phyloP scores from a whole-genome alignment of 1,140 invertebrate species.

The Drosophila parvula region DNA sequence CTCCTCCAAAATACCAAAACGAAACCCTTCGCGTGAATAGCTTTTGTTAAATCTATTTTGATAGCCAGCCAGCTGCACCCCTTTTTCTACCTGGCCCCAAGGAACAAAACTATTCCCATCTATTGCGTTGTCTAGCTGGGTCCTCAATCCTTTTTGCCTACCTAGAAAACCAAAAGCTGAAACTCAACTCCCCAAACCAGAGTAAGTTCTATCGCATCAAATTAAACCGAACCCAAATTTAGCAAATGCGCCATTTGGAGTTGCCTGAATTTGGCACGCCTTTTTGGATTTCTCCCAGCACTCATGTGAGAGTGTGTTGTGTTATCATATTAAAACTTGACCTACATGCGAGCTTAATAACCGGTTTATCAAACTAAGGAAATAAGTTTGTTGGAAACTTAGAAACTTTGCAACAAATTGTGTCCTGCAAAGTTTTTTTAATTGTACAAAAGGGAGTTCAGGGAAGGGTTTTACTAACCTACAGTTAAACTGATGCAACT shows the following conservation, averaged over 20 bases:
- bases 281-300: slow-evolving; percentile 26
- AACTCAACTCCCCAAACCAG: slow-evolving; percentile 19
- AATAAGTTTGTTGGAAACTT: slow-evolving; percentile 14
- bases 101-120: slow-evolving; percentile 10
- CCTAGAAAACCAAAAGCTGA: slow-evolving; percentile 13
- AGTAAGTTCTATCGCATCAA: slow-evolving; percentile 15
- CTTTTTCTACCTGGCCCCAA: slow-evolving; percentile 48
- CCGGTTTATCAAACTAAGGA: slow-evolving; percentile 53
- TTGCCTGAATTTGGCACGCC: slow-evolving; percentile 48
- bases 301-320: slow-evolving; percentile 33
- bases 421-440: slow-evolving; percentile 13
- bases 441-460: background rate
- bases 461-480: background rate
- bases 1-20: background rate
- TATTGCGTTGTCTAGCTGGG: slow-evolving; percentile 18
- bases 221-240: slow-evolving; percentile 49
- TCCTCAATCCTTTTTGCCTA: slow-evolving; percentile 21
- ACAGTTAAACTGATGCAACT: too few relatives aligned
- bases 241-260: slow-evolving; percentile 66
- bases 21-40: background rate
- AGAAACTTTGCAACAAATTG: slow-evolving; percentile 33
- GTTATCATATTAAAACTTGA: slow-evolving; percentile 77
- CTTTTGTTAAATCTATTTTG: slow-evolving; percentile 14
- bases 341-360: slow-evolving; percentile 67
- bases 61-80: slow-evolving; percentile 21